These are phyloP conservation scores for Naja naja DNA, from an alignment of 2,113 vertebrate genomes.

Conservation along the genomic window DNA sequence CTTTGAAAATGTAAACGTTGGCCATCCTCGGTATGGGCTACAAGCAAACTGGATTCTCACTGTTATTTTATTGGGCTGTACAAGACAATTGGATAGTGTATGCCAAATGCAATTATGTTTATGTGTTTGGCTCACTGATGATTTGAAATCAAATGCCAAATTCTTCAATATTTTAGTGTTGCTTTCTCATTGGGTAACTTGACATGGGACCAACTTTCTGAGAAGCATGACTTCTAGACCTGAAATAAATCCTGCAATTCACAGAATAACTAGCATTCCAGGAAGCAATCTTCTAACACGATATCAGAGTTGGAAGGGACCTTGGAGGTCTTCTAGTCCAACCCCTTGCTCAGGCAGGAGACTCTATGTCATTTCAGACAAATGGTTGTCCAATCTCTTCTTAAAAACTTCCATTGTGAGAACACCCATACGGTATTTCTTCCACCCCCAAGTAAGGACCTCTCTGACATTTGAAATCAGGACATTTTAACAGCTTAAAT, in stretches of 20 bases:
- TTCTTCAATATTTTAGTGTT: neutral
- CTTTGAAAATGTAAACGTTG: neutral
- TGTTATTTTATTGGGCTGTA: neutral
- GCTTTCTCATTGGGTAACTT: neutral
- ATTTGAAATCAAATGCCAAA: neutral
- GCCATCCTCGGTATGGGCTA: neutral
- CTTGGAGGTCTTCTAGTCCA: neutral
- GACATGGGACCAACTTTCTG: neutral
- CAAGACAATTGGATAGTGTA: neutral
- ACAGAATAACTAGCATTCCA: neutral
- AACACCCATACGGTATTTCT: neutral
- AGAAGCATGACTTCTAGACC: neutral
- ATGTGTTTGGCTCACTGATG: neutral
- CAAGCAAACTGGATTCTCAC: neutral
- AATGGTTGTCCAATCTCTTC: neutral
- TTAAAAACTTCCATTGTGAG: neutral
- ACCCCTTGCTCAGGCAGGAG: neutral
- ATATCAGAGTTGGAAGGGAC: neutral
- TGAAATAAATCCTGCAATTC: neutral
- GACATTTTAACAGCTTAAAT: neutral
- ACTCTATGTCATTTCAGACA: neutral
- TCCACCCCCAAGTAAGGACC: neutral
- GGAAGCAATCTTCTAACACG: neutral
- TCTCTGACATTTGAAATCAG: neutral
- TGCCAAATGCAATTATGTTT: neutral